phyloP scores from a whole-genome alignment of 2,797 vertebrate genomes.

The Eulemur mongoz region DNA sequence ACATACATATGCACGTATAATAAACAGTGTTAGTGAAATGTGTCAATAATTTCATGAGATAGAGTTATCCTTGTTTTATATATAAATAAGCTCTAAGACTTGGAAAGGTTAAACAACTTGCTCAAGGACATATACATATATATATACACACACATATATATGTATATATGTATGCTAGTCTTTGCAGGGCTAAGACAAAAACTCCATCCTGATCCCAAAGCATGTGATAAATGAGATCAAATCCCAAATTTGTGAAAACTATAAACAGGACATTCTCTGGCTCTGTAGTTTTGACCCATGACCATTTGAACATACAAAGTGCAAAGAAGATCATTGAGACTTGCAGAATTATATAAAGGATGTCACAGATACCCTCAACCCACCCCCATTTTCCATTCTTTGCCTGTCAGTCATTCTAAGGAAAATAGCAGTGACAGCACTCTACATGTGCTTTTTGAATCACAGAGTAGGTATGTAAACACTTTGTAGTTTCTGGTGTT shows the following conservation, averaged over 20 bases:
- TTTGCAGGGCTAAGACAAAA: not conserved
- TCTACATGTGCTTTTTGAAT: not conserved
- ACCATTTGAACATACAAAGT: not conserved
- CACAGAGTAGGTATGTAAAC: not conserved
- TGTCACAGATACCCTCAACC: not conserved
- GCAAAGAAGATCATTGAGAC: not conserved
- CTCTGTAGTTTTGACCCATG: not conserved
- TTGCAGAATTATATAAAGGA: not conserved
- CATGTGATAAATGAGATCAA: not conserved
- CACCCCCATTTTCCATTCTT: not conserved
- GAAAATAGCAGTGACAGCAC: not conserved
- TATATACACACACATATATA: not conserved
- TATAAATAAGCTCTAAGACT: slow-evolving; percentile 33
- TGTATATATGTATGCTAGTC: not conserved
- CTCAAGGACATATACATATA: not conserved
- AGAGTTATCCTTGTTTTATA: slow-evolving; percentile 31
- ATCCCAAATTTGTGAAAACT: not conserved
- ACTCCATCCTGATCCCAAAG: not conserved
- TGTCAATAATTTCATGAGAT: slow-evolving; percentile 17
- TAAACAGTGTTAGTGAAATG: not conserved
- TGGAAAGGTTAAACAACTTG: not conserved
- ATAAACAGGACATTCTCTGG: not conserved
- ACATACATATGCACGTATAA: not conserved
- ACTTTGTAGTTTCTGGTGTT: not conserved
- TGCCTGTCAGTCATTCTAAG: not conserved